phyloP scores from a whole-genome alignment of 2,888 invertebrate species.

The Tipula lateralis region DNA sequence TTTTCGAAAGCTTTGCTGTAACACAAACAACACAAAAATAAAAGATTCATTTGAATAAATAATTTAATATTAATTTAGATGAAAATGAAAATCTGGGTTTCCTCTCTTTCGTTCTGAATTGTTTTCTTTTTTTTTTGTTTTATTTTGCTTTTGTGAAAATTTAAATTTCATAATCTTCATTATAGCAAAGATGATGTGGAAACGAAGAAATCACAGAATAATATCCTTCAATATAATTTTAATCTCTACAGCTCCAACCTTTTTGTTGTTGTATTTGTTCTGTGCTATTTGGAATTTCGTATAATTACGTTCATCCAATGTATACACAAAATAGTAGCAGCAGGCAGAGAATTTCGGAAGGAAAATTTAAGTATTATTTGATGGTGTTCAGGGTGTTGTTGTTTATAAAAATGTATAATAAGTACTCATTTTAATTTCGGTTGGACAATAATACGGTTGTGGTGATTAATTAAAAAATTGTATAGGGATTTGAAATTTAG shows the following conservation, averaged over 20 bases:
- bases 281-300: neutral
- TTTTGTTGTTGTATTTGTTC: neutral
- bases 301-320: neutral
- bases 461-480: too few species aligned
- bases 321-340: neutral
- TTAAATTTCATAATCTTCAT: neutral
- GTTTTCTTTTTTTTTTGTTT: neutral
- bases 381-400: neutral
- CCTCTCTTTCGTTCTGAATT: neutral
- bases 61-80: conserved; percentile 6
- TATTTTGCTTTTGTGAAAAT: neutral
- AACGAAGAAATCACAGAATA: neutral
- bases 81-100: neutral
- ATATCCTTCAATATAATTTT: conserved; percentile 11
- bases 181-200: neutral
- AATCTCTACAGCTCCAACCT: conserved; percentile 4
- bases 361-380: neutral
- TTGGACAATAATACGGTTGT: neutral
- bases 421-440: neutral
- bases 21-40: neutral
- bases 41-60: conserved; percentile 1
- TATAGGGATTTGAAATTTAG: too few species aligned
- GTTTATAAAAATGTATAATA: neutral
- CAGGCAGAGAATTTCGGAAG: neutral
- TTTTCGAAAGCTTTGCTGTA: neutral